Percentiles rank a stretch among this genome's conserved stretches.
phyloP scores from a whole-genome alignment of 92 coral and sea anemone genomes.

The Epizoanthus stellaris region DNA sequence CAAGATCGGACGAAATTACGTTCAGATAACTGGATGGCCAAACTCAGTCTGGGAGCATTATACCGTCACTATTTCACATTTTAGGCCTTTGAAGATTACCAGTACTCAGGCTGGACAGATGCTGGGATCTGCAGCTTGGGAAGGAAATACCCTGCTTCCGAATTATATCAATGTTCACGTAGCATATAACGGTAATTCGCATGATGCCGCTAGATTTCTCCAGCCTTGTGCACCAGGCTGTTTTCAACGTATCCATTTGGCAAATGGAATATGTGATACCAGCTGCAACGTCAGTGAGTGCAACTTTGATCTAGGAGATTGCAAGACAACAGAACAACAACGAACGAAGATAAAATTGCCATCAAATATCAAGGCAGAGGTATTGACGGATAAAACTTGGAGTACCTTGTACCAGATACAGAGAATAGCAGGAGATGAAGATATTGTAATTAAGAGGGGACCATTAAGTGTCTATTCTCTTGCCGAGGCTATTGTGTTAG shows the following conservation, averaged over 20 bases:
- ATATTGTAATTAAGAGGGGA: slow-evolving; percentile 41
- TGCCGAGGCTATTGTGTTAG: slow-evolving; percentile 45
- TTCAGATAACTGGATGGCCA: slow-evolving; percentile 67
- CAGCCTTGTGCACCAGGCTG: slow-evolving; percentile 64
- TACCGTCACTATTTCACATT: slow-evolving; percentile 49
- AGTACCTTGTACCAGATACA: slow-evolving; percentile 46
- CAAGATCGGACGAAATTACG: slow-evolving; percentile 19
- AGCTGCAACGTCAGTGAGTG: slow-evolving; percentile 56
- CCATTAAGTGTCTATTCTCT: slow-evolving; percentile 61
- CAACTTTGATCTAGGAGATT: slow-evolving; percentile 56
- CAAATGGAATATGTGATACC: slow-evolving; percentile 57
- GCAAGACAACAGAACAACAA: not conserved
- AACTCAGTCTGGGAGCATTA: slow-evolving; percentile 57
- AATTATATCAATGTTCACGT: slow-evolving; percentile 35
- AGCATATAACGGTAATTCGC: slow-evolving; percentile 9
- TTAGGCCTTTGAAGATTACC: slow-evolving; percentile 51
- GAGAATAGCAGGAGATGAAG: slow-evolving; percentile 46
- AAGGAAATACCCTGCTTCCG: slow-evolving; percentile 23
- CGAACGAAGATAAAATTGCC: slow-evolving; percentile 11
- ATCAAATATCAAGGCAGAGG: not conserved
- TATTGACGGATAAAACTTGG: slow-evolving; percentile 36
- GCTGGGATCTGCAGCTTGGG: slow-evolving; percentile 36
- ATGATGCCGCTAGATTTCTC: slow-evolving; percentile 47
- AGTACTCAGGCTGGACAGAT: slow-evolving; percentile 57
- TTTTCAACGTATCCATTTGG: slow-evolving; percentile 39